phyloP scores from a whole-genome alignment of 2,113 vertebrate species.

The Sciurus niger region DNA sequence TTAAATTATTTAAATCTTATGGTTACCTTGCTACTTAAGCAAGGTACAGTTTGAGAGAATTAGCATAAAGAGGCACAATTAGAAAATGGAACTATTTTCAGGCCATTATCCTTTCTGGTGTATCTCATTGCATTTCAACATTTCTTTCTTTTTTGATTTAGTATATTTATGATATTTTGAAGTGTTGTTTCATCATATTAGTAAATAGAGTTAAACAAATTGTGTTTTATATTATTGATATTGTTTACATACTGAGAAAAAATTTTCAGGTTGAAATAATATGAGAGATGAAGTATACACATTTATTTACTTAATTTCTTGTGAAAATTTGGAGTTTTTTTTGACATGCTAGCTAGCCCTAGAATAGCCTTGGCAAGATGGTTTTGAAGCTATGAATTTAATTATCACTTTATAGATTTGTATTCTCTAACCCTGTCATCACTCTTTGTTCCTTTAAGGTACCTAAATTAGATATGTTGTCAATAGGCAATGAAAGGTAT shows the following conservation, averaged over 20 bases:
- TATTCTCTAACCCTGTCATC: background rate
- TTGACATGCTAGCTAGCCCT: background rate
- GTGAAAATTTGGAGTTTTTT: constrained; percentile 27
- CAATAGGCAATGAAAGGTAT: background rate
- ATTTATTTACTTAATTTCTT: background rate
- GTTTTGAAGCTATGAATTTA: constrained; percentile 29
- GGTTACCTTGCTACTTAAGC: background rate
- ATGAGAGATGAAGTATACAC: background rate
- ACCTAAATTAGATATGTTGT: background rate
- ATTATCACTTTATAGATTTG: background rate
- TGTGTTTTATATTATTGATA: constrained; percentile 19
- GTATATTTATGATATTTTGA: constrained; percentile 43
- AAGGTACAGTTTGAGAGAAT: background rate
- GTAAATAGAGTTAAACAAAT: constrained; percentile 17
- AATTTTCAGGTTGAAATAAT: background rate
- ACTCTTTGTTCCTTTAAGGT: constrained; percentile 19
- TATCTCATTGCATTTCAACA: constrained; percentile 8
- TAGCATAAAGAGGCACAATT: background rate
- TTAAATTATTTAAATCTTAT: constrained; percentile 36
- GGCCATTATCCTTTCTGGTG: constrained; percentile 16
- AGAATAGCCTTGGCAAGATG: background rate
- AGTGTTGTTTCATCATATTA: constrained; percentile 46
- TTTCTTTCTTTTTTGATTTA: constrained; percentile 57
- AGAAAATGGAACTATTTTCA: constrained; percentile 18
- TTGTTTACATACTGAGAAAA: background rate